Conservation (phyloP, 1,140 invertebrate genomes). For the Acromyrmex heyeri region DNA sequence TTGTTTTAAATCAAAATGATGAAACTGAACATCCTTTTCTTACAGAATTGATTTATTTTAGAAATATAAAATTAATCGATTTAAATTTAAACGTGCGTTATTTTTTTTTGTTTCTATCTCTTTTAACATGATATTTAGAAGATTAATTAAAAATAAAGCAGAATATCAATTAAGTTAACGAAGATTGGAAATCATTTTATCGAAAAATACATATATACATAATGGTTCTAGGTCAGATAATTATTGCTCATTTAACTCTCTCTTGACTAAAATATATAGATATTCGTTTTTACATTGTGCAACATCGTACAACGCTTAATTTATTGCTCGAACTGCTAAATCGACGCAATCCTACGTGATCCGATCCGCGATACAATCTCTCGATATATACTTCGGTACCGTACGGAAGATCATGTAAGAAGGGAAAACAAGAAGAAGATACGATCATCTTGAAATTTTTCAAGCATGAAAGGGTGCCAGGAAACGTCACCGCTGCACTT, state of each 20-base stretch:
- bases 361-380: conserved; percentile 55
- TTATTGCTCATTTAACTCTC: conserved; percentile 1
- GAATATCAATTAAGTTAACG: not conserved
- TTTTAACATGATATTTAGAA: not conserved
- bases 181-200: not conserved
- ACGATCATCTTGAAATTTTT: conserved; percentile 51
- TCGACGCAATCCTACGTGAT: conserved; percentile 71
- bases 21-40: not conserved
- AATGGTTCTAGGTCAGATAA: not conserved
- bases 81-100: not conserved
- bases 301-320: conserved; percentile 73
- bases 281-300: conserved; percentile 17
- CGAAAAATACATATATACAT: not conserved
- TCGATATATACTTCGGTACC: conserved; percentile 12
- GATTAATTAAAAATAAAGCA: not conserved
- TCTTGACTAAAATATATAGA: conserved; percentile 12
- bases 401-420: conserved; percentile 45
- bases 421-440: conserved; percentile 45
- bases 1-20: not conserved
- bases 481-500: conserved; percentile 2
- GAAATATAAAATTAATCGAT: not conserved
- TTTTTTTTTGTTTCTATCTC: not conserved
- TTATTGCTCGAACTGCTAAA: conserved; percentile 77
- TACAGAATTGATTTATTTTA: not conserved
- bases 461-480: conserved; percentile 28